These are phyloP conservation scores for Macrobrachium rosenbergii DNA, from an alignment of 1,140 invertebrate genomes.

Conservation along the genomic window DNA sequence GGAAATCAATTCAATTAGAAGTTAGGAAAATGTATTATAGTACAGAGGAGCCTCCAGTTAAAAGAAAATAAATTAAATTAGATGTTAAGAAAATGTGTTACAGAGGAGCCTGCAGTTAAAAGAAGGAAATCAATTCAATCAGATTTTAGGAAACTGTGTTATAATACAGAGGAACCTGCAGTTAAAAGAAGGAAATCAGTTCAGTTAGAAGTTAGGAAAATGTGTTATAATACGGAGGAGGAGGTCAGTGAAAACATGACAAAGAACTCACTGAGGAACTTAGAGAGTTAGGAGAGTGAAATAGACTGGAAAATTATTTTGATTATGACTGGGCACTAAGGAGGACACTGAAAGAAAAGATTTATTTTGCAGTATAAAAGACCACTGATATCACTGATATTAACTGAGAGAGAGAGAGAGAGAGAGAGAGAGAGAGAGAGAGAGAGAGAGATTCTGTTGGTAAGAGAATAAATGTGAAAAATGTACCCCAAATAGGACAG, in stretches of 20 bases:
- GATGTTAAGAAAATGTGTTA: neutral
- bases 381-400: too few relatives aligned
- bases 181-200: neutral
- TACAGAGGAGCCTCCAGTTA: constrained; percentile 30
- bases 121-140: neutral
- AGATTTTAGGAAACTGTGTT: neutral
- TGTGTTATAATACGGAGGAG: constrained; percentile 1
- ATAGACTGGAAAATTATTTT: too few relatives aligned
- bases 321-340: too few relatives aligned
- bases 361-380: too few relatives aligned
- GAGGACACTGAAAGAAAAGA: too few relatives aligned
- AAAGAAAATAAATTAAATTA: neutral
- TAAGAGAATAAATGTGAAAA: neutral
- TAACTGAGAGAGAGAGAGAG: neutral
- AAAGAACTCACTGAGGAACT: neutral
- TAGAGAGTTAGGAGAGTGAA: neutral
- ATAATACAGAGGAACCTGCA: constrained; percentile 37
- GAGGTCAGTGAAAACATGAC: neutral
- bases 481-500: too few relatives aligned
- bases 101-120: constrained; percentile 40
- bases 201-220: neutral
- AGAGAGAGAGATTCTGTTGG: too few relatives aligned
- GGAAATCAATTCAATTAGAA: neutral
- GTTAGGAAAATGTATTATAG: neutral
- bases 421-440: neutral